A percentile compares a stretch with the other conserved stretches of the same genome.
phyloP scores from a whole-genome alignment of 2,113 vertebrate genomes.

The Chamaea fasciata region DNA sequence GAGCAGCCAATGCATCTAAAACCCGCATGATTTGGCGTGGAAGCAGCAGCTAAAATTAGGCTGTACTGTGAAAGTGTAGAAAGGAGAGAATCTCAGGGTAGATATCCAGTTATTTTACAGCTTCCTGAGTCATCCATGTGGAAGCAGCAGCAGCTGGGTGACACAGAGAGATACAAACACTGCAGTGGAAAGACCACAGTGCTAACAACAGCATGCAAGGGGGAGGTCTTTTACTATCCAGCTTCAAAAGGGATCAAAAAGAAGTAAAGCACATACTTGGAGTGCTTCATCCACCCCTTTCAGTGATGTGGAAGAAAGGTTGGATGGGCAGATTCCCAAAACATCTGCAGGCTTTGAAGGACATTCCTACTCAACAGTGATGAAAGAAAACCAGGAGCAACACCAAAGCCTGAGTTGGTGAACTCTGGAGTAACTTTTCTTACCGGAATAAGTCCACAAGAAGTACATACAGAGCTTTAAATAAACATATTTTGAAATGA shows the following conservation, averaged over 20 bases:
- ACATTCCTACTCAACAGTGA: not conserved
- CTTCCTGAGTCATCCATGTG: constrained; percentile 5
- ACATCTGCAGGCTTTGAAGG: not conserved
- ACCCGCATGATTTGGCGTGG: accelerated
- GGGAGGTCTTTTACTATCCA: not conserved
- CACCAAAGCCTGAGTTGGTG: not conserved
- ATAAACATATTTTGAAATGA: not conserved
- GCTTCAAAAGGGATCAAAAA: not conserved
- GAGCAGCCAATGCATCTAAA: not conserved
- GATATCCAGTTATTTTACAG: not conserved
- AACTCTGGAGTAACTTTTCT: not conserved
- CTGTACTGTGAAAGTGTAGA: not conserved
- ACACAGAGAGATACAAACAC: not conserved
- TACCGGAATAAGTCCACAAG: not conserved
- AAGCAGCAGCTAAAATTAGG: not conserved
- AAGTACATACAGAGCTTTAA: not conserved
- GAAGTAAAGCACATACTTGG: not conserved
- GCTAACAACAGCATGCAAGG: not conserved
- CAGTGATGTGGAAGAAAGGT: not conserved
- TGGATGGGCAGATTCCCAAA: not conserved
- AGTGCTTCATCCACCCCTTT: not conserved
- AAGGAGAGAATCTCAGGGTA: not conserved
- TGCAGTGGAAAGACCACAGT: not conserved
- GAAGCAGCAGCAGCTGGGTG: not conserved
- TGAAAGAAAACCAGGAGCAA: not conserved